phyloP scores from a whole-genome alignment of 2,888 invertebrate genomes.

The Caprella mutica region DNA sequence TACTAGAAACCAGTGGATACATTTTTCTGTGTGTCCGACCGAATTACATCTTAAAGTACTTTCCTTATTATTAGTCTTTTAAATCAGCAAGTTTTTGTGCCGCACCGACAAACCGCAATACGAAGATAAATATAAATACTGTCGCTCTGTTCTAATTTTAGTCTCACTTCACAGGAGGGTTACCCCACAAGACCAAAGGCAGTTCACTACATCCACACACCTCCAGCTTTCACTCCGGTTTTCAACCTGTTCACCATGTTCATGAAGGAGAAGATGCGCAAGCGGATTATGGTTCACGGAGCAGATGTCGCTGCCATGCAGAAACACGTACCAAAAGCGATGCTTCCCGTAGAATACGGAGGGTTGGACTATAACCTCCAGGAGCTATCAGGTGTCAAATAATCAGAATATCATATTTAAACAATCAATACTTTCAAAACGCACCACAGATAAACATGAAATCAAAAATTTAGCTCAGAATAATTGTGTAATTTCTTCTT shows the following conservation, averaged over 20 bases:
- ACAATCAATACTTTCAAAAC: too few species aligned
- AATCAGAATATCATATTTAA: neutral
- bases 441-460: too few species aligned
- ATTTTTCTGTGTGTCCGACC: too few species aligned
- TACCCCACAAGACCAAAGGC: conserved; percentile 13
- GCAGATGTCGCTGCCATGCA: neutral
- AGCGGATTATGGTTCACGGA: conserved; percentile 10
- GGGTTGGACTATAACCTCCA: neutral
- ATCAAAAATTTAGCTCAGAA: too few species aligned
- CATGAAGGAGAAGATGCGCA: conserved; percentile 16
- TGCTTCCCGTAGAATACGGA: conserved; percentile 9
- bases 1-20: too few species aligned
- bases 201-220: conserved; percentile 15
- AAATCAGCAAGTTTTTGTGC: too few species aligned
- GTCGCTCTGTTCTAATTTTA: too few species aligned
- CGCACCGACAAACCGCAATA: too few species aligned
- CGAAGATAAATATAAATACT: too few species aligned
- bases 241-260: conserved; percentile 9
- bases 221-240: conserved; percentile 8
- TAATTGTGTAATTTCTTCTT: too few species aligned
- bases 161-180: conserved; percentile 3
- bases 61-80: too few species aligned
- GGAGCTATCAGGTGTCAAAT: neutral
- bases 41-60: too few species aligned
- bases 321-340: conserved; percentile 1